Evolutionary conservation across 2,888 invertebrate species (phyloP).

Genomic region (Drosophila parthenogenetica): DNA sequence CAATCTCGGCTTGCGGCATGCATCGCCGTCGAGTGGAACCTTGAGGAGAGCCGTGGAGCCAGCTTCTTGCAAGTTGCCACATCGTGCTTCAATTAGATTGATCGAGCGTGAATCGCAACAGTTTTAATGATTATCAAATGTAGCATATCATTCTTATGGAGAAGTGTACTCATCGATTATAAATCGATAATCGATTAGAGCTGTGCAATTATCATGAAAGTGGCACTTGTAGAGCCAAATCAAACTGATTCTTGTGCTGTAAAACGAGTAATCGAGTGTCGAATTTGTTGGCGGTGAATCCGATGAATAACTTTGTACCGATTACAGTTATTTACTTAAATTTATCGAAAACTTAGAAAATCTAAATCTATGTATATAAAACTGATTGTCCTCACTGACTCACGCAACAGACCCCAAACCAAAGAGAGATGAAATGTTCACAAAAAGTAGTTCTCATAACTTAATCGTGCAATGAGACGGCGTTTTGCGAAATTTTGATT

Average conservation of each 20-base stretch:
- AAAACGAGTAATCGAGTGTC: too few relatives aligned
- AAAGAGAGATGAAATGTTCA: too few relatives aligned
- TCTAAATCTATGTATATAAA: too few relatives aligned
- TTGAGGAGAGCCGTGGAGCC: slow-evolving; percentile 27
- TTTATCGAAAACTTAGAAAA: too few relatives aligned
- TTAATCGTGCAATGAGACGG: too few relatives aligned
- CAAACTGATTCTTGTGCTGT: background rate
- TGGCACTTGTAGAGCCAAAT: background rate
- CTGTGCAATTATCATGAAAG: background rate
- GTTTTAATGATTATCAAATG: slow-evolving; percentile 12
- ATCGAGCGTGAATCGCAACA: slow-evolving; percentile 39
- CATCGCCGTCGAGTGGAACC: slow-evolving; percentile 21
- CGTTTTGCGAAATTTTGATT: too few relatives aligned
- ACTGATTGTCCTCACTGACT: too few relatives aligned
- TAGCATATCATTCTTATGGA: slow-evolving; percentile 10
- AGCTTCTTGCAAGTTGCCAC: slow-evolving; percentile 4
- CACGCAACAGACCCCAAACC: too few relatives aligned
- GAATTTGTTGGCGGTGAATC: too few relatives aligned
- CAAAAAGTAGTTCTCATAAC: too few relatives aligned
- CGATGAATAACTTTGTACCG: too few relatives aligned
- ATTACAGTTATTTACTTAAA: too few relatives aligned
- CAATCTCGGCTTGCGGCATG: slow-evolving; percentile 55
- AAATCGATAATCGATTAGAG: slow-evolving; percentile 5
- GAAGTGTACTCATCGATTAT: slow-evolving; percentile 8
- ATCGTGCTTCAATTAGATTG: slow-evolving; percentile 51